Evolutionary conservation across 2,888 invertebrate genomes (phyloP), one percentile per base, ranked within the genome.

Genomic region (Idaea aversata): DNA sequence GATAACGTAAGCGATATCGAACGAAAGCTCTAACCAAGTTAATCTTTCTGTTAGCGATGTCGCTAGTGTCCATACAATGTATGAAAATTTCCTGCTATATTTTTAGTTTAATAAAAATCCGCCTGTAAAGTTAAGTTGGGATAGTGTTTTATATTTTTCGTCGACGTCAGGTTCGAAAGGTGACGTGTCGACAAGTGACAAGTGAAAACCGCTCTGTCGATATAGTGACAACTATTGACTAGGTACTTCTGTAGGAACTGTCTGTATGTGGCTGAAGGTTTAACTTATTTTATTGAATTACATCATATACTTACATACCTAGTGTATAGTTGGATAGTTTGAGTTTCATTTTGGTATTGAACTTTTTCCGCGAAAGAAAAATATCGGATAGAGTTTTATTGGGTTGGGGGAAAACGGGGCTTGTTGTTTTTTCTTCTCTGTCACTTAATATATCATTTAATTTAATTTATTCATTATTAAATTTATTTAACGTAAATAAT

Each of bases 1-100:
- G 74, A 84, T 81, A 83, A 82, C 78, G 81, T 81, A 80, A 83
- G 47, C 47, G 13, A 47, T 5, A 47, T 47, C 10, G 47, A 7
- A 47, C 10, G 10, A 47, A 47, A 47, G 7, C 13, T 47, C 13
- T 10, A 10, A 47, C 47, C 47, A 47, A 47, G 47, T 47, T 47
- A 6, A 13, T 13, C 4, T 47, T 47, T 6, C 47, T 47, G 10
- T 47, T 47, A 47, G 13, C 47, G 13, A 47, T 47, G 10, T 47
- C 47, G 47, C 47, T 47, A 47, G 47, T 47, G 47, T 47, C 47
- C 0, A 47, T 47, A 13, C 47, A 47, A 47, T 47, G 47, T 47
- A 13, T 47, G 10, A 47, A 47, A 47, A 47, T 10, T 5, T 47
- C 47, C 10, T 13, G 4, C 47, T 13, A 7, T 7, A 47, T 47